Conservation (phyloP, 1,140 invertebrate genomes). For the Triops longicaudatus region DNA sequence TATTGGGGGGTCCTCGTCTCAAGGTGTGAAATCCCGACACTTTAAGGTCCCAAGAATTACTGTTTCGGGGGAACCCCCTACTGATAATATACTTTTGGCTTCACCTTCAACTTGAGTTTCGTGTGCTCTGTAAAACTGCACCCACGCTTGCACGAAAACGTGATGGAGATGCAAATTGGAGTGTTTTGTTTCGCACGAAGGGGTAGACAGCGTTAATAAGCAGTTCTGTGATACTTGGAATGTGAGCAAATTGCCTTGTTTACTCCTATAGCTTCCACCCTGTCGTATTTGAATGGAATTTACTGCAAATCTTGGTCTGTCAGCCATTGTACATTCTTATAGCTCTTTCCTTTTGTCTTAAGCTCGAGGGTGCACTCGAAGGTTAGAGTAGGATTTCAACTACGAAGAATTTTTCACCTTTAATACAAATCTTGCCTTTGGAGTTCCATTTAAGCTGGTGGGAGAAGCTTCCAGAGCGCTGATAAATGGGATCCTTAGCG, state of each 20-base stretch:
- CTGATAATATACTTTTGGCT: neutral
- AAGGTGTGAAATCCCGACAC: slow-evolving; percentile 11
- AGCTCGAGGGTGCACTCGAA: too few relatives aligned
- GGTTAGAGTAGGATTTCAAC: too few relatives aligned
- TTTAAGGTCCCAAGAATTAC: neutral
- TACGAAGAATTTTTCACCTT: too few relatives aligned
- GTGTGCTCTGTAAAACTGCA: neutral
- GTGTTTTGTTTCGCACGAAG: neutral
- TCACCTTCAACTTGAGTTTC: neutral
- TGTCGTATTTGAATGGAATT: neutral
- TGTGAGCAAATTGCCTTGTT: neutral
- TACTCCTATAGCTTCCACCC: neutral
- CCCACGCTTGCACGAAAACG: neutral
- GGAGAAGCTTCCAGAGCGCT: neutral
- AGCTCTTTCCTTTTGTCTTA: too few relatives aligned
- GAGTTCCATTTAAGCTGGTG: too few relatives aligned
- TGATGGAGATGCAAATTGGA: neutral
- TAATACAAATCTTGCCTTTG: too few relatives aligned
- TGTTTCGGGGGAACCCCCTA: neutral
- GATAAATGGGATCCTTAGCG: neutral
- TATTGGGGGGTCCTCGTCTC: neutral
- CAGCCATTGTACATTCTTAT: neutral
- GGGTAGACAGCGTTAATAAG: neutral
- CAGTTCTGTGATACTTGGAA: neutral
- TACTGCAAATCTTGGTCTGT: neutral